These are phyloP conservation scores for Takifugu rubripes DNA, from an alignment of 2,797 vertebrate species.

Conservation along the genomic window DNA sequence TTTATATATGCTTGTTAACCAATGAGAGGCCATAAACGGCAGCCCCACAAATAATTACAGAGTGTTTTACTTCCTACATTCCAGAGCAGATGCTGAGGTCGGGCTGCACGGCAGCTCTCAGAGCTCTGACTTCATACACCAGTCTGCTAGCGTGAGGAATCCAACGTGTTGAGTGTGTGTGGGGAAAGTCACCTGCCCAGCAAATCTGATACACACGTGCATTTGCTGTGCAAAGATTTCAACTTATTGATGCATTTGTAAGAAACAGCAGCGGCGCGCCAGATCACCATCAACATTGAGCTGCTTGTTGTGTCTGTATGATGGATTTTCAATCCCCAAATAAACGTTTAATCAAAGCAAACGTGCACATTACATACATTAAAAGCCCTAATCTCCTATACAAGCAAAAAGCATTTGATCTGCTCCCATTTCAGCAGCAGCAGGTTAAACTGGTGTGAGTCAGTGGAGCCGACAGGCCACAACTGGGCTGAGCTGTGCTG, in stretches of 20 bases:
- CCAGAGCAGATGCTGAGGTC: slow-evolving; percentile 50
- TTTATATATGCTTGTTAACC: slow-evolving; percentile 24
- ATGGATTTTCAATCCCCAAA: background rate
- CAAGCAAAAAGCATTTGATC: background rate
- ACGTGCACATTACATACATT: background rate
- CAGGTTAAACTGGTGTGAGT: slow-evolving; percentile 26
- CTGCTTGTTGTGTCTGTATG: background rate
- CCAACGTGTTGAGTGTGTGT: too few species aligned
- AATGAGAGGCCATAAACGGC: slow-evolving; percentile 32
- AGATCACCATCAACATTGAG: too few species aligned
- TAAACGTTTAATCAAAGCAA: background rate
- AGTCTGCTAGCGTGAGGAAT: too few species aligned
- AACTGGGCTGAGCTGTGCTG: slow-evolving; percentile 47
- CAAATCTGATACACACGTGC: too few species aligned
- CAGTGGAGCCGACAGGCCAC: slow-evolving; percentile 32
- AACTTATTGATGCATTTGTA: too few species aligned
- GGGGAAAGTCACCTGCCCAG: too few species aligned
- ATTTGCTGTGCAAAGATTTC: too few species aligned
- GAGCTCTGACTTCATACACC: too few species aligned
- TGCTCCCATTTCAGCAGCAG: slow-evolving; percentile 14
- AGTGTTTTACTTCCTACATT: slow-evolving; percentile 61
- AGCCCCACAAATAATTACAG: slow-evolving; percentile 61
- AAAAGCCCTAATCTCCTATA: background rate
- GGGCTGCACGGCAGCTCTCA: slow-evolving; percentile 23
- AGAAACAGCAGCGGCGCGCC: too few species aligned